A percentile compares a stretch with the other conserved stretches of the same genome.
Conservation (phyloP, 2,888 invertebrate species). For the Blastobasis lacticolella region DNA sequence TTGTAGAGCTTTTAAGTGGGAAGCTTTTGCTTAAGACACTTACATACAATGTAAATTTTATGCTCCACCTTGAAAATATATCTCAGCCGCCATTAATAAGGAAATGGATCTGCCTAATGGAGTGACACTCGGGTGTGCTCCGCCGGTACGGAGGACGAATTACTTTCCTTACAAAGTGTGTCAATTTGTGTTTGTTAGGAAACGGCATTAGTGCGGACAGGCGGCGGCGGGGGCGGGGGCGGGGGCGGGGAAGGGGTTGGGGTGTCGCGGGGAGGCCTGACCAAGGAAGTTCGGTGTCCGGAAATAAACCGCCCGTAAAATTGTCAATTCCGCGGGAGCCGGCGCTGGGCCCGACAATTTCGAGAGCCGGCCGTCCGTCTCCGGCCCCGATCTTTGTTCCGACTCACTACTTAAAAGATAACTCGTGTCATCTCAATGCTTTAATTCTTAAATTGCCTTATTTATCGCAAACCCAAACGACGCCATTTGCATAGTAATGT, state of each 20-base stretch:
- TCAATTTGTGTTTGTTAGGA: conserved; percentile 23
- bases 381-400: conserved; percentile 18
- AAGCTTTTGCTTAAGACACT: conserved; percentile 74
- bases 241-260: conserved; percentile 34
- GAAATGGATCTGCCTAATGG: conserved; percentile 10
- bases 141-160: neutral
- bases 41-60: conserved; percentile 73
- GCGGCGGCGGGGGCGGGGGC: conserved; percentile 42
- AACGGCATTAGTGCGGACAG: conserved; percentile 31
- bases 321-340: conserved; percentile 76
- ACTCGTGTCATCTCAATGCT: conserved; percentile 25
- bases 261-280: conserved; percentile 29
- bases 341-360: conserved; percentile 57
- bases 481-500: neutral
- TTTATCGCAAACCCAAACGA: neutral
- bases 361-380: conserved; percentile 33
- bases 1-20: conserved; percentile 75
- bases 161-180: conserved; percentile 2
- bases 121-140: neutral
- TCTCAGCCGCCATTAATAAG: conserved; percentile 21
- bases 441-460: neutral
- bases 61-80: conserved; percentile 47
- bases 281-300: conserved; percentile 72
- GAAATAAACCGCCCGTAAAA: conserved; percentile 81
- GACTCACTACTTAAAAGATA: conserved; percentile 29